Evolutionary conservation across 1,140 invertebrate species (phyloP).

Genomic region (Varroa destructor): DNA sequence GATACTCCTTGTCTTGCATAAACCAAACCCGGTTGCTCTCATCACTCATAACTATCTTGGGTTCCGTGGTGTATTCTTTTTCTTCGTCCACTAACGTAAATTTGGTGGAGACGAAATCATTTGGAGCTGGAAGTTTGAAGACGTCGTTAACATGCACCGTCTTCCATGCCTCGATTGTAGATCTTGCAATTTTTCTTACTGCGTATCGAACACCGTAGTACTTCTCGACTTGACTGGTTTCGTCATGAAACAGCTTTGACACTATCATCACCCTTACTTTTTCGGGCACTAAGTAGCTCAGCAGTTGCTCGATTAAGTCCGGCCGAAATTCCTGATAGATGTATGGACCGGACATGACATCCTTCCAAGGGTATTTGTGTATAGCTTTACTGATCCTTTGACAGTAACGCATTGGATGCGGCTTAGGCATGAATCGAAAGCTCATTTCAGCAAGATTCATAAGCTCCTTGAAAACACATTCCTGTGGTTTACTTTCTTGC

Average conservation of each 20-base stretch:
- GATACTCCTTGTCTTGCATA: conserved; percentile 82
- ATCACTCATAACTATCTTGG: no score
- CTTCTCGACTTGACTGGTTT: no score
- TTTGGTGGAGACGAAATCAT: conserved; percentile 77
- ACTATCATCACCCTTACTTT: conserved; percentile 47
- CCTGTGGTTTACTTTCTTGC: conserved; percentile 54
- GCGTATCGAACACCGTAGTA: no score
- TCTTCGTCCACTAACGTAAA: conserved; percentile 53
- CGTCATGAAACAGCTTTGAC: no score
- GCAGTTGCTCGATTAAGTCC: conserved; percentile 60
- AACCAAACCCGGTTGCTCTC: conserved; percentile 59
- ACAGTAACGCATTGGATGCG: conserved; percentile 42
- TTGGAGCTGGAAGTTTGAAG: conserved; percentile 62
- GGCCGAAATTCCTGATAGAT: conserved; percentile 67
- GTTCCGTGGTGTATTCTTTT: no score
- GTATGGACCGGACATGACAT: conserved; percentile 62
- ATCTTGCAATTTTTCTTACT: no score
- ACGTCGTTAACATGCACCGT: conserved; percentile 50
- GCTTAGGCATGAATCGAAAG: conserved; percentile 66
- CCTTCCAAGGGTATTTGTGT: conserved; percentile 52
- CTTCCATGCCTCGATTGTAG: conserved; percentile 51
- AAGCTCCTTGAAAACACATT: conserved; percentile 83
- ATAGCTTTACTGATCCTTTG: conserved; percentile 50
- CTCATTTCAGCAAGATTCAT: conserved; percentile 60
- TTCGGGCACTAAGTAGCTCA: conserved; percentile 58